Evolutionary conservation across 2,113 vertebrate species (phyloP), one percentile per base, ranked within the genome.

Genomic region (Brachypodius melanocephalos): DNA sequence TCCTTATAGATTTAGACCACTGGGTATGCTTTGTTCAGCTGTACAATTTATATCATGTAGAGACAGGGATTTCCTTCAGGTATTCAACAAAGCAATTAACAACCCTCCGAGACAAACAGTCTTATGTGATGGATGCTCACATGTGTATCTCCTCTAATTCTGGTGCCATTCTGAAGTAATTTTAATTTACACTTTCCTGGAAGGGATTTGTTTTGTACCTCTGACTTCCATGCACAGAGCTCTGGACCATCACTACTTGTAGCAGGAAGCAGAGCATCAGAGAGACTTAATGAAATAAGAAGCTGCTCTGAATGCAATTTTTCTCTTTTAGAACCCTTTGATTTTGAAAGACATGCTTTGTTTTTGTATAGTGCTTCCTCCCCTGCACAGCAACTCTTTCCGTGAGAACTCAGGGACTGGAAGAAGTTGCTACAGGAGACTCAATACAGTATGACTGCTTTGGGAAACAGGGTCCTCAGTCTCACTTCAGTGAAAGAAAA

Each of bases 71-170:
- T 93, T 93, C 54, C 81, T 93, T 93, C 90, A 93, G 75, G 54
- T 90, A 49, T 88, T 82, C 81, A 88, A 73, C 66, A 82, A 75
- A 94, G 90, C 82, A 93, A 83, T 91, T 96, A 93, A 68, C 31
- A 90, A 54, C 49, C n/a, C 12, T 76, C 62, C 38, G 58, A 76
- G 77, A 46, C 29, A 82, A 79, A 75, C 69, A 93, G 48, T 34
- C 52, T 79, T 31, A 36, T 15, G 46, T 83, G 92, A 94, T 85
- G 62, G 61, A 90, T 93, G 62, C 18, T 89, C 63, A 25, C 34
- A 32, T 69, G 75, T 80, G 58, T 74, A 32, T 84, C 83, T 88
- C 25, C 34, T 66, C 24, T 86, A 36, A 58, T 62, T 88, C 69
- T 91, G 34, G n/a, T 92, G 67, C 49, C 18, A 14, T 84, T 77